Conservation (phyloP, 2,113 vertebrate genomes). For the Heliornis fulica region DNA sequence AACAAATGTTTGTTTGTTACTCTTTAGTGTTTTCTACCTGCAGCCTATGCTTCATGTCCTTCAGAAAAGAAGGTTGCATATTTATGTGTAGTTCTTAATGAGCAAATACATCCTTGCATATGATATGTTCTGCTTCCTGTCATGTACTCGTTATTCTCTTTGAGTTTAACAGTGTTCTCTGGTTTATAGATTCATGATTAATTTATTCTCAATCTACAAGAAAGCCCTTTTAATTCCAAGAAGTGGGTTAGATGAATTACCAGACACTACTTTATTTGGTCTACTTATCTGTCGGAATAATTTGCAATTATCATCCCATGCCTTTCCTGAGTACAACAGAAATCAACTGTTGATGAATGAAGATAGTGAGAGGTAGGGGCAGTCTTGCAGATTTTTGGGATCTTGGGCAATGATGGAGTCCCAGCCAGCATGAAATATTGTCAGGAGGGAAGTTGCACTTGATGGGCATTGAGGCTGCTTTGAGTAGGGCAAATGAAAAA, state of each 20-base stretch:
- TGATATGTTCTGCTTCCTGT: conserved; percentile 54
- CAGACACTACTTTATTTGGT: conserved; percentile 22
- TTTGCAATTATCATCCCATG: not conserved
- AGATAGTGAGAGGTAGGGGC: not conserved
- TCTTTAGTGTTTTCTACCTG: conserved; percentile 27
- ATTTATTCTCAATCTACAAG: conserved; percentile 64
- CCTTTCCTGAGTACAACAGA: not conserved
- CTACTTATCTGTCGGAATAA: conserved; percentile 18
- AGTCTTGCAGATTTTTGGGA: not conserved
- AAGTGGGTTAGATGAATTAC: conserved; percentile 50
- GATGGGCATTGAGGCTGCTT: not conserved
- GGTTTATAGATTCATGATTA: conserved; percentile 63
- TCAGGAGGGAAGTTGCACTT: not conserved
- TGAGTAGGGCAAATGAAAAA: not conserved
- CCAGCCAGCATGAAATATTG: not conserved
- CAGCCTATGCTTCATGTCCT: not conserved
- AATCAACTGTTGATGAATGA: not conserved
- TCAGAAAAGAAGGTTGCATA: conserved; percentile 52
- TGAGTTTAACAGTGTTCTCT: conserved; percentile 49
- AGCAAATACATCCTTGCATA: conserved; percentile 61
- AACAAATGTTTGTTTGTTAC: conserved; percentile 29
- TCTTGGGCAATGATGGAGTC: not conserved
- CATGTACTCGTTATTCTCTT: conserved; percentile 59
- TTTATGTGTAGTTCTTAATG: conserved; percentile 57
- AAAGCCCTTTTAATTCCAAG: conserved; percentile 57